Evolutionary conservation across 1,140 invertebrate species (phyloP), one percentile per base, ranked within the genome.

Genomic region (Galendromus occidentalis): DNA sequence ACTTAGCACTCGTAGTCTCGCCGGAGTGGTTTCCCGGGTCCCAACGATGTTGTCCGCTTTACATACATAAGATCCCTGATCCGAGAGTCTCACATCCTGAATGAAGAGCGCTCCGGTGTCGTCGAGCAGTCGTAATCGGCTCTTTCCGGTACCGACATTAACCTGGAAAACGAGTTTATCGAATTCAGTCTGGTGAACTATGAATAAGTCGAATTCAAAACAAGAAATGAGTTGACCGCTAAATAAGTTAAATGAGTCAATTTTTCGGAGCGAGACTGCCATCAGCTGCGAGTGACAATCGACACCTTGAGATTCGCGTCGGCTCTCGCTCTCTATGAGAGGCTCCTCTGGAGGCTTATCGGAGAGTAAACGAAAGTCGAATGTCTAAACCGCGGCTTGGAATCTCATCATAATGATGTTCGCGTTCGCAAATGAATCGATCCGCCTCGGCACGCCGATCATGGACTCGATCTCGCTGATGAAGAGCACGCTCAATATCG

Each of bases 51-150:
- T 91, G 63, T 84, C 82, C 5, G 88, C 90, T 14, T 88, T 76
- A 75, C 91, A 94, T 70, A 86, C 82, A 74, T 91, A 94, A 69
- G 83, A 78, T 42, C 89, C 91, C 71, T 85, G 85, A 74, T 94
- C 91, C 29, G 82, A 80, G 70, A 85, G 83, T 69, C 84, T 77
- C 0, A 88, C 86, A 74, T 89, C 85, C 18, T 83, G 80, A 70
- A 94, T 87, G 79, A 88, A 83, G 45, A 93, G 78, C 73, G 85
- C 88, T 5, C 88, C 88, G n/a, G 85, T 82, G 33, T 25, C 51
- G 14, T 59, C 51, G 14, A 29, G 51, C 14, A 59, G 51, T 9
- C 20, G n/a, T 67, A 93, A 80, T 70, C 84, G 84, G 71, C 89
- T 80, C 74, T 86, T 85, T 9, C 67, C 65, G 17, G 66, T 65